Evolutionary conservation across 2,113 vertebrate genomes (phyloP), one percentile per base, ranked within the genome.

Genomic region (Mastomys natalensis): DNA sequence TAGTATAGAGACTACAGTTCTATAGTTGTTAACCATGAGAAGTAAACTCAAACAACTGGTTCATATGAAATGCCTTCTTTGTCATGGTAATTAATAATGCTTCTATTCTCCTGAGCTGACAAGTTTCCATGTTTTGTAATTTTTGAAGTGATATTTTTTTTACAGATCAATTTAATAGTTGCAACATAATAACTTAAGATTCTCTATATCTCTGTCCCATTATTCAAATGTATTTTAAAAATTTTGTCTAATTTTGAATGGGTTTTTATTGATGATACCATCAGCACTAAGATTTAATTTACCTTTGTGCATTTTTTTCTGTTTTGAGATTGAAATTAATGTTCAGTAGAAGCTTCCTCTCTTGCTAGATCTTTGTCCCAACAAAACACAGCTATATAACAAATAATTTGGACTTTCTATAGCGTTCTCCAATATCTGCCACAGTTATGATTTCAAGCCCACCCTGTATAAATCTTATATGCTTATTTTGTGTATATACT

Each of bases 1-100:
- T 91, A 66, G n/a, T 81, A 87, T 34, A 3, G 6, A 29, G 80
- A 45, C 10, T 22, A 81, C 53, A 73, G 64, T 82, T 70, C 10
- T 26, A 55, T 34, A 62, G 40, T 88, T 62, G 43, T 76, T 66
- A 82, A 22, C 34, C 58, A 37, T n/a, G 19, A 43, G 29, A 76
- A 55, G 16, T 26, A 77, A 84, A 82, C 5, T 62, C 16, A 73
- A 16, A 21, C 22, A 82, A 78, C 5, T 87, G n/a, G n/a, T 16
- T 40, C 66, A 80, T 5, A 51, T 37, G 16, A 43, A 73, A 74
- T 87, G 64, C 51, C 24, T 87, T 93, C 40, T 80, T 81, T 80
- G 45, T 85, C 37, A 72, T 96, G 55, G 45, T 68, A 40, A 72
- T 85, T 74, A 90, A 76, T 93, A 53, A 74, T 93, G 37, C 73